Percentiles rank a stretch among this genome's conserved stretches.
Conservation (phyloP, 2,797 vertebrate species). For the Acipenser oxyrinchus region DNA sequence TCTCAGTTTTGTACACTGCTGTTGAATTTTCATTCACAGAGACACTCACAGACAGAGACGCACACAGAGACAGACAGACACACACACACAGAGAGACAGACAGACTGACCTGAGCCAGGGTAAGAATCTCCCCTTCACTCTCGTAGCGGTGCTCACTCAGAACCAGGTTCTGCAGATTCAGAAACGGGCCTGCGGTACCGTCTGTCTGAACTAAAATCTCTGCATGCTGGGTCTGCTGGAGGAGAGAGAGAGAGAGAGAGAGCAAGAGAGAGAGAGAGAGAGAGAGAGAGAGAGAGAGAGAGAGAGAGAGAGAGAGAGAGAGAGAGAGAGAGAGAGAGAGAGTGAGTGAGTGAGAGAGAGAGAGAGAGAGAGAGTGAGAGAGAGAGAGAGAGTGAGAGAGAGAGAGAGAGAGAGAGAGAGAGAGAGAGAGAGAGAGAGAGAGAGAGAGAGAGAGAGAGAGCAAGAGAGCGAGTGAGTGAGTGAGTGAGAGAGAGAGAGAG, state of each 20-base stretch:
- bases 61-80: neutral
- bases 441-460: no score
- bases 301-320: no score
- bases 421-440: neutral
- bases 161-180: slow-evolving; percentile 63
- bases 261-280: neutral
- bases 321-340: neutral
- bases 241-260: neutral
- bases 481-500: neutral
- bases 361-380: no score
- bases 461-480: neutral
- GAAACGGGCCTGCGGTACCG: slow-evolving; percentile 61
- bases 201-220: slow-evolving; percentile 69
- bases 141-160: slow-evolving; percentile 57
- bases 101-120: slow-evolving; percentile 54
- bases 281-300: no score
- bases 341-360: neutral
- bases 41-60: neutral
- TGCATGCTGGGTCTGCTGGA: slow-evolving; percentile 28
- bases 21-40: no score
- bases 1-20: no score
- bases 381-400: no score
- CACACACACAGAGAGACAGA: neutral
- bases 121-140: slow-evolving; percentile 59
- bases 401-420: neutral